Percentiles rank a stretch among this genome's conserved stretches.
These are phyloP conservation scores for Drosophila peninsularis DNA, from an alignment of 2,888 invertebrate species.

Conservation along the genomic window DNA sequence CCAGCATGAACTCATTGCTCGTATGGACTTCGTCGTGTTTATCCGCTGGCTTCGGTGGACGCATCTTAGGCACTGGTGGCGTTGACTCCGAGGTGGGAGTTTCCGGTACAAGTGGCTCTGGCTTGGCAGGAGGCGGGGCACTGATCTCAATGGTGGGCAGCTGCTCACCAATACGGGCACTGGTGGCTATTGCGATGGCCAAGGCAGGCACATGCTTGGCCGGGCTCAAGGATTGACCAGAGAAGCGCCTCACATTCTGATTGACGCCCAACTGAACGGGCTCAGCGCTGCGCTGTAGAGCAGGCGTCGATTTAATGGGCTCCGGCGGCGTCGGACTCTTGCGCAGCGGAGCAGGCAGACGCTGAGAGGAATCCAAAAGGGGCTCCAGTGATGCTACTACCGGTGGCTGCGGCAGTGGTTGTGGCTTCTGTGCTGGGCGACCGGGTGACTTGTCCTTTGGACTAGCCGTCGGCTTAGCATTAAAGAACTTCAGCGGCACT, in stretches of 20 bases:
- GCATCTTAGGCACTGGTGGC: conserved; percentile 33
- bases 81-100: conserved; percentile 28
- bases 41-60: conserved; percentile 66
- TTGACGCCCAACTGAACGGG: conserved; percentile 78
- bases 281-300: conserved; percentile 82
- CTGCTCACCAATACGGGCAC: conserved; percentile 55
- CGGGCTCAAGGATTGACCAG: conserved; percentile 70
- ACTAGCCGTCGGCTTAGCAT: conserved; percentile 30
- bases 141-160: conserved; percentile 81
- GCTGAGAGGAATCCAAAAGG: neutral
- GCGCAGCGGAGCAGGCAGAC: conserved; percentile 28
- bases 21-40: conserved; percentile 86
- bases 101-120: conserved; percentile 10
- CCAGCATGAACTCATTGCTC: conserved; percentile 93
- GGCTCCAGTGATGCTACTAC: conserved; percentile 40
- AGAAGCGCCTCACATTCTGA: conserved; percentile 76
- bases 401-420: conserved; percentile 59
- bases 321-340: conserved; percentile 75
- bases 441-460: conserved; percentile 52
- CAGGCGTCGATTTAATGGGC: conserved; percentile 73
- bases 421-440: conserved; percentile 54
- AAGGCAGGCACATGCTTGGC: conserved; percentile 76
- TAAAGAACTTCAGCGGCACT: conserved; percentile 42
- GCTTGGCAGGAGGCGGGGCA: conserved; percentile 54
- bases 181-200: conserved; percentile 78